Base-by-base conservation (phyloP, 1,140 invertebrate species). In the Aphelenchoides besseyi region DNA sequence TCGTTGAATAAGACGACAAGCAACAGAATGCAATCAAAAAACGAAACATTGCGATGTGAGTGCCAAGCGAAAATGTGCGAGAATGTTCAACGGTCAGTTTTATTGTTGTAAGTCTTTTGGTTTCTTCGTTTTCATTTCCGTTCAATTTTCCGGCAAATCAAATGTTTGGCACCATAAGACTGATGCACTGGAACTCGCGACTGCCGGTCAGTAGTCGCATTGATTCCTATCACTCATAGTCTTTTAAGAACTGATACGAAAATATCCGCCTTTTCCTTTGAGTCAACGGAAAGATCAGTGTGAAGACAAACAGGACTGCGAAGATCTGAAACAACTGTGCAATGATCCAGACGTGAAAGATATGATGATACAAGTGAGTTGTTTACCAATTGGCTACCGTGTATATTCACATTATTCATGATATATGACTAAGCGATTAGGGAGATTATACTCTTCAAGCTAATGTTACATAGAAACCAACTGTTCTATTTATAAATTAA, bases 11-110 rank as follows among this genome's bases (percentile, higher is more conserved):
- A n/a, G n/a, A n/a, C n/a, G n/a, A n/a, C n/a, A n/a, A n/a, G n/a
- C n/a, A n/a, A 8, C 55, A 59, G 55, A 8, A 18, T 59, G 55
- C 55, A 59, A 59, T 33, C 55, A 59, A 18, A 59, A 41, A 59
- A 59, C 55, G 16, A 28, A 33, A 23, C 5, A 59, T 5, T 59
- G 55, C 55, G 55, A 59, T 8, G 26, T 59, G 18, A 59, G 55
- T 23, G 18, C 5, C 5, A 59, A 5, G 5, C 5, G 55, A 33
- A 18, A 59, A 23, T 59, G 55, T 23, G 18, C 55, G 18, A 59
- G 23, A 33, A 59, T 5, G 55, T 8, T 8, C 26, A 23, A 59
- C 55, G 55, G 55, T 8, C 5, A 16, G 12, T 18, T 59, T 33
- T 59, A 59, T 59, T 59, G 55, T 23, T 59, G 55, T 18, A 33